A percentile compares a stretch with the other conserved stretches of the same genome.
These are phyloP conservation scores for Euura lappo DNA, from an alignment of 1,140 invertebrate species.

Conservation along the genomic window DNA sequence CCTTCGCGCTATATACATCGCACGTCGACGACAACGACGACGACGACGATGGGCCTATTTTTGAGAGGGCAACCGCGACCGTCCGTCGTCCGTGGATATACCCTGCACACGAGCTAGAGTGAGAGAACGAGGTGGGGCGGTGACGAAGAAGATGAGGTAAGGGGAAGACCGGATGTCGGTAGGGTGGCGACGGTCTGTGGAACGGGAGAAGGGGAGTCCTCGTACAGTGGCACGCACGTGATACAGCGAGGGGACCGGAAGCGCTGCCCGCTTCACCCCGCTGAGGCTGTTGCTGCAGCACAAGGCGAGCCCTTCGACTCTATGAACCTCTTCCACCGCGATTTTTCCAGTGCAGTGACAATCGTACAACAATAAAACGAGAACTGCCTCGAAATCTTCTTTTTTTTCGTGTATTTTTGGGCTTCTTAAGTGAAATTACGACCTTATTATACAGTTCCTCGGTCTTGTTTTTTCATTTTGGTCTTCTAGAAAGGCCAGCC, in stretches of 20 bases:
- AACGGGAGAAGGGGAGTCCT: conserved; percentile 32
- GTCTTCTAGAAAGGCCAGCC: too few species aligned
- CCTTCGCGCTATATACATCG: too few species aligned
- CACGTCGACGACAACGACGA: too few species aligned
- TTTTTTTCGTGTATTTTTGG: too few species aligned
- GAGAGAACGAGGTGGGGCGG: conserved; percentile 11
- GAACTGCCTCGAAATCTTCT: too few species aligned
- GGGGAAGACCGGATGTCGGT: conserved; percentile 38
- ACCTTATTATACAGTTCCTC: too few species aligned
- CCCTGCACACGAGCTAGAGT: background rate
- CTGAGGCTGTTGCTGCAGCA: background rate
- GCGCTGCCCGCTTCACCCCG: background rate
- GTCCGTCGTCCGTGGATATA: too few species aligned
- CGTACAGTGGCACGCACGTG: conserved; percentile 57
- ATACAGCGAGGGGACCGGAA: conserved; percentile 52
- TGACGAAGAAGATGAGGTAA: conserved; percentile 23
- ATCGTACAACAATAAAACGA: background rate
- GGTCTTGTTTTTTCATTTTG: too few species aligned
- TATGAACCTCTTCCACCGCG: background rate
- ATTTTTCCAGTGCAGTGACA: background rate
- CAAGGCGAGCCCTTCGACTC: background rate
- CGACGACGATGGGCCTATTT: conserved; percentile 48
- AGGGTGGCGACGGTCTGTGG: conserved; percentile 36
- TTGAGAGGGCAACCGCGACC: conserved; percentile 33
- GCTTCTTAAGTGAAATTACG: too few species aligned